Conservation (phyloP, 2,888 invertebrate species). For the Phania funesta region DNA sequence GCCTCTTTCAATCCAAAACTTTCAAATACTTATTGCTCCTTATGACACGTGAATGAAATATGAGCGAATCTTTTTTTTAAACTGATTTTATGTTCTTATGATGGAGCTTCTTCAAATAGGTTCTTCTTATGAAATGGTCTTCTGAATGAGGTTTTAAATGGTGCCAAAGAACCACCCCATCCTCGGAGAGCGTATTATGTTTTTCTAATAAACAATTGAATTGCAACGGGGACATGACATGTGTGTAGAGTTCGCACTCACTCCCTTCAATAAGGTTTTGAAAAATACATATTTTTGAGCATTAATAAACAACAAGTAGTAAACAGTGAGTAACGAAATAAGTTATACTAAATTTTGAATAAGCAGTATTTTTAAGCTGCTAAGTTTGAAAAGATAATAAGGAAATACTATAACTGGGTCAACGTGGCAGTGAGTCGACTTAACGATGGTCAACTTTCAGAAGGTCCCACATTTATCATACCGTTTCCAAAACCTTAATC, state of each 20-base stretch:
- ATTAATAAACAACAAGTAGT: background rate
- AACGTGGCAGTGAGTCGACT: too few species aligned
- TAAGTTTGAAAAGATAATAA: too few species aligned
- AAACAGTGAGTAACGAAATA: background rate
- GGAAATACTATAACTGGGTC: too few species aligned
- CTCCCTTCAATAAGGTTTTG: slow-evolving; percentile 14
- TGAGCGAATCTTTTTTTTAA: background rate
- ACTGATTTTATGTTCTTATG: background rate
- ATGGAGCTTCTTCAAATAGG: background rate
- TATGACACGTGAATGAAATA: slow-evolving; percentile 59
- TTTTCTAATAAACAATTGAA: slow-evolving; percentile 27
- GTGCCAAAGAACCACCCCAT: background rate
- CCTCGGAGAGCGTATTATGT: background rate
- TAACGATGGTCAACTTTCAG: too few species aligned
- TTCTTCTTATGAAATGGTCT: background rate
- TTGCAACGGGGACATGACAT: slow-evolving; percentile 18
- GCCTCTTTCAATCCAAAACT: slow-evolving; percentile 52
- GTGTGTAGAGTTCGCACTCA: slow-evolving; percentile 6
- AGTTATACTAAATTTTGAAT: background rate
- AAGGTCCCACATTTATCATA: too few species aligned
- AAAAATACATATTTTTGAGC: background rate
- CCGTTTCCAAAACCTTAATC: too few species aligned
- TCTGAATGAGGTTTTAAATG: slow-evolving; percentile 10
- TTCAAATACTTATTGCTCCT: slow-evolving; percentile 53
- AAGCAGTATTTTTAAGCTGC: too few species aligned